Conservation (phyloP, 37 sponge, comb jelly and placozoan species). For the Cladorhizidae sp. region DNA sequence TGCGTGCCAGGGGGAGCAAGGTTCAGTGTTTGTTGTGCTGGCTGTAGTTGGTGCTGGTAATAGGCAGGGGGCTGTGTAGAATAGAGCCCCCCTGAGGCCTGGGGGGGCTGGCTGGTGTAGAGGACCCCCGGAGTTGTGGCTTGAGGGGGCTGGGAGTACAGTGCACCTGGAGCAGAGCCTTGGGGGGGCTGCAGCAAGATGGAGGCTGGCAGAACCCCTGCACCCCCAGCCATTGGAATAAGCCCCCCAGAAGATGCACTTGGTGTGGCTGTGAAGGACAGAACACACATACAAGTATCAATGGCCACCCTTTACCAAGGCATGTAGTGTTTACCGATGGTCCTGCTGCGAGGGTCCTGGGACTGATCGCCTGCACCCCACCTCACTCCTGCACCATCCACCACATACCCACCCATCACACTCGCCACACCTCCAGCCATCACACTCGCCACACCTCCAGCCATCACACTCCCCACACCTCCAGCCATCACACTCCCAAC, state of each 20-base stretch:
- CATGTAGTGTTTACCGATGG: too few species aligned
- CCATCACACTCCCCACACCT: too few species aligned
- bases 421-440: too few species aligned
- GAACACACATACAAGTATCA: too few species aligned
- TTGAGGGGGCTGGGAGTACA: neutral
- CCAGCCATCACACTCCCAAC: too few species aligned
- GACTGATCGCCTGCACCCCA: neutral
- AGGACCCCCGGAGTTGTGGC: too few species aligned
- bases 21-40: neutral
- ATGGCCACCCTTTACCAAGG: too few species aligned
- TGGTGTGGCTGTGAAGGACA: too few species aligned
- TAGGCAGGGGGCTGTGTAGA: neutral
- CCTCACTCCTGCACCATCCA: neutral
- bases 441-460: too few species aligned
- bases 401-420: neutral
- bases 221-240: neutral
- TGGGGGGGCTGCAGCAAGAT: neutral
- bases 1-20: too few species aligned
- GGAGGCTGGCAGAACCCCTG: neutral
- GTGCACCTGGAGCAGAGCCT: neutral
- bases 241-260: neutral
- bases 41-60: neutral
- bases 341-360: conserved; percentile 1
- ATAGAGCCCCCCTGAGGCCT: neutral
- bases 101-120: too few species aligned